phyloP scores from a whole-genome alignment of 2,888 invertebrate species.

The Lasioglossum zephyrum region DNA sequence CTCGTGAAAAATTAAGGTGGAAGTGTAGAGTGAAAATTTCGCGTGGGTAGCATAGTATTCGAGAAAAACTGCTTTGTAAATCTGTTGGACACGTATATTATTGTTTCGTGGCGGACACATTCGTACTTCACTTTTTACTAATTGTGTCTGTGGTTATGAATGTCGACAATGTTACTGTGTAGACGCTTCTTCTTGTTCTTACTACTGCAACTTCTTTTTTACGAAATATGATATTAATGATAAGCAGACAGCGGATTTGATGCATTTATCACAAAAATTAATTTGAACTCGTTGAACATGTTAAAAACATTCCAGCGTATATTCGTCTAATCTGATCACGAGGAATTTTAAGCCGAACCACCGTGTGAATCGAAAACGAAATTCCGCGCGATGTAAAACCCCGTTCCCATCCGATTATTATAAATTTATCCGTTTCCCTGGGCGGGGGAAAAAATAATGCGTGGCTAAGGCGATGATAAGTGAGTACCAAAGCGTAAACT shows the following conservation, averaged over 20 bases:
- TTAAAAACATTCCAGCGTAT: neutral
- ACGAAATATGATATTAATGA: no score
- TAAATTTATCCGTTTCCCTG: neutral
- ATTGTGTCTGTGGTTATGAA: neutral
- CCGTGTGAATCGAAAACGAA: neutral
- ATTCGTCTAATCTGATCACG: neutral
- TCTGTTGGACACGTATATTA: neutral
- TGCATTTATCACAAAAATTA: no score
- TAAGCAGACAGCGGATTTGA: no score
- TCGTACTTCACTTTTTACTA: neutral
- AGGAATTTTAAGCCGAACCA: neutral
- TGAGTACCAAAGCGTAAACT: constrained; percentile 6
- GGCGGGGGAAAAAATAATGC: neutral
- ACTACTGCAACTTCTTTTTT: neutral
- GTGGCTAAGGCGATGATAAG: constrained; percentile 4
- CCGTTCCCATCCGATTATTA: neutral
- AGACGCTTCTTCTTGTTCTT: neutral
- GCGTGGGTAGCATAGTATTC: neutral
- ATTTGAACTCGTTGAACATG: no score
- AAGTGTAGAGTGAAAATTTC: neutral
- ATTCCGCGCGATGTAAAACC: neutral
- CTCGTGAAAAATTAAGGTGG: neutral
- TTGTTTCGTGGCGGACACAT: neutral
- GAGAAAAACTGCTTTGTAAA: neutral
- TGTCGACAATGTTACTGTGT: no score